Base-by-base conservation (phyloP, 35 echinoderm and acorn worm species). In the Ophioderma brevispina region DNA sequence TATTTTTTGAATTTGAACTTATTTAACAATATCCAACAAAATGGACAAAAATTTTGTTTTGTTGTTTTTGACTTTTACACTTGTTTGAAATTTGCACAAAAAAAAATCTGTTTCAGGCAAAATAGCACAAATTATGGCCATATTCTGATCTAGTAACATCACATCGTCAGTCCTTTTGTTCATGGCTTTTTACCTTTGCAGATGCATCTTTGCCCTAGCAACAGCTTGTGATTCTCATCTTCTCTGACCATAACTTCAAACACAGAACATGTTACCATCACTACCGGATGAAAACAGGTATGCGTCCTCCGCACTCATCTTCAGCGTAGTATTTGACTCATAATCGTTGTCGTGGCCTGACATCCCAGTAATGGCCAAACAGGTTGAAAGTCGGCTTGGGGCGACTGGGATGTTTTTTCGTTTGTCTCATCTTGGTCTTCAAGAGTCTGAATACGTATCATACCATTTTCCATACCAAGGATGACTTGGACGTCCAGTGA, bases 181-280 rank as follows among this genome's bases (percentile, higher is more conserved):
- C n/a, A n/a, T n/a, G n/a, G n/a, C n/a, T 46, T 40, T 32, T 90
- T 92, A 99, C 97, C 88, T 77, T 95, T 35, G 97, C 97, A 39
- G 97, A 99, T 39, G 97, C 46, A 99, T 95, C 85, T 99, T 99
- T 40, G 97, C 97, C 63, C 56, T 95, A 23, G 97, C 93, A 6
- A 99, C 25, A 0, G 90, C 91, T 75, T 95, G 63, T 11, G 97
- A 94, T 36, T 99, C 97, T 94, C 10, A 99, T 95, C 90, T 99
- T 86, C 78, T 99, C 94, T 90, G 63, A 50, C 87, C 94, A 99
- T 95, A 84, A 99, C 82, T 32, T 80, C 84, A 86, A 95, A 99
- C 36, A 95, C 90, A 82, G n/a, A 99, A 99, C 75, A 99, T 80
- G 84, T 99, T 99, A 19, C 97, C 97, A 76, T 99, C 97, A 0